Evolutionary conservation across 2,888 invertebrate species (phyloP), one percentile per base, ranked within the genome.

Genomic region (Allophyes oxyacanthae): DNA sequence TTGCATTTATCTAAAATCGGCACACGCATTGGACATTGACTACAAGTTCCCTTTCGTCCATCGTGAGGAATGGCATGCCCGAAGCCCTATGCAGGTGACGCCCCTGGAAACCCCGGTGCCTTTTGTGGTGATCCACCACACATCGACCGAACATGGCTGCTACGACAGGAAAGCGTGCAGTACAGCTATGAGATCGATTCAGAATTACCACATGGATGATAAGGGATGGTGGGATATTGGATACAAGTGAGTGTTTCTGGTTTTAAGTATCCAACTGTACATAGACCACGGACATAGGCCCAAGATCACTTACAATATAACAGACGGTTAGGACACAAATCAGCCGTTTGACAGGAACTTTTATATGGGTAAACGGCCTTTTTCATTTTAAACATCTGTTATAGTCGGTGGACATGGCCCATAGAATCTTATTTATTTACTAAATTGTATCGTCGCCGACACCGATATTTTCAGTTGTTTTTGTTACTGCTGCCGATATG

Each of bases 51-150:
- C 84, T 0, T 86, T 84, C 70, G 75, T 79, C 6, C 62, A 93
- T 0, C 92, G 96, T 0, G 80, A 87, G 0, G 92, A 92, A 64
- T 97, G 97, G 97, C 86, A 92, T 0, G 96, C 96, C 0, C 87
- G 94, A 40, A 76, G 86, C 0, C 88, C 96, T 0, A 95, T 57
- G 85, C 9, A 86, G 85, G 14, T 84, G 87, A 32, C 81, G 87
- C 6, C 94, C 9, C 10, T 96, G 71, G 14, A 75, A 5, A 94
- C 91, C 2, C 96, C 96, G 0, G 95, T 96, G 1, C 95, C 95
- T 0, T 96, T 92, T 78, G 96, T 96, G 30, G 95, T 97, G 48
- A 96, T 97, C 61, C 96, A 97, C 83, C 97, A 97, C 85, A 95
- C 96, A 0, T 95, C 95, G 77, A 86, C 83, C 28, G 95, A 96